Evolutionary conservation across 2,113 vertebrate species (phyloP), one percentile per base, ranked within the genome.

Genomic region (Mirounga angustirostris): DNA sequence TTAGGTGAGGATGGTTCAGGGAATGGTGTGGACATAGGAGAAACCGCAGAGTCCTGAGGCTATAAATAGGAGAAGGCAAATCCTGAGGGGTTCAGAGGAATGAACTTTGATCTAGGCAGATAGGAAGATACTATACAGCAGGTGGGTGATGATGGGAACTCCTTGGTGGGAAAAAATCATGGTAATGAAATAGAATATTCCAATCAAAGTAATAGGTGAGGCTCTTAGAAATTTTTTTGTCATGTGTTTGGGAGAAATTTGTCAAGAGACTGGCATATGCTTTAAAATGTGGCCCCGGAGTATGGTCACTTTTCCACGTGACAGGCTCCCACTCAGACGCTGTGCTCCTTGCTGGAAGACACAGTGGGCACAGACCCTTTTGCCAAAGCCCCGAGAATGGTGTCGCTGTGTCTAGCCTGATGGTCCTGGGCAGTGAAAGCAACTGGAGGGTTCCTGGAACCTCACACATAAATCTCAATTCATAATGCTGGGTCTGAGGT

Each of bases 241-340:
- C 22, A 15, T 54, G 61, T 46, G 26, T 76, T 63, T 54, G 6
- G 15, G 4, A 33, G n/a, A 21, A n/a, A 36, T 86, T 58, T 59
- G 43, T 28, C 61, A 50, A 73, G n/a, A 24, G 24, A 36, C n/a
- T n/a, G 88, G 61, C 4, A 16, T 59, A 16, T 59, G 61, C 67
- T 87, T 65, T 40, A 46, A 30, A 85, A 89, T 18, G 19, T 30
- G 73, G 30, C 43, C 50, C 1, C 0, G 4, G 58, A 0, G 3
- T 0, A 0, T 7, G 36, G 33, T 28, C 19, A 5, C n/a, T 52
- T 16, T n/a, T 24, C n/a, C 54, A 7, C 0, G 2, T 3, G 61
- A 61, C 36, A 50, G 52, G 36, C 58, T 52, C 14, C 13, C 50
- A 3, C 0, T 28, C 71, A 30, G 50, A 16, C 1, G 7, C 59